Conservation (phyloP, 2,888 invertebrate species). For the Luperina testacea region DNA sequence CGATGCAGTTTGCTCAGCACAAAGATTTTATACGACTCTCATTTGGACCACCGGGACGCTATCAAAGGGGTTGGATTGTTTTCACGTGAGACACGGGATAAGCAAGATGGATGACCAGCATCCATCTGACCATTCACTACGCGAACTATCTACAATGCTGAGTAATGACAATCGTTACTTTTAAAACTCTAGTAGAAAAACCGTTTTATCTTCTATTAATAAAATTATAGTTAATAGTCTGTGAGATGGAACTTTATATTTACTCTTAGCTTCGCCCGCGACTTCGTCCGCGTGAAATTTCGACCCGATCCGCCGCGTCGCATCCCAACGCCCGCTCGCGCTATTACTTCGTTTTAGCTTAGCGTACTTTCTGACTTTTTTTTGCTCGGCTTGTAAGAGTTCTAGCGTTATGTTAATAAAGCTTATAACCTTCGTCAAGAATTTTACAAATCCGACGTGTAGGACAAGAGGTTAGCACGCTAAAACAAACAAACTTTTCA, state of each 20-base stretch:
- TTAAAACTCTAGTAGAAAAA: background rate
- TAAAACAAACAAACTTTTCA: no score
- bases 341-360: no score
- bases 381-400: no score
- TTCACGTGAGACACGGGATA: background rate
- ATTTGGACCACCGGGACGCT: conserved; percentile 30
- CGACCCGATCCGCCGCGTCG: no score
- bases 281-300: no score
- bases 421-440: no score
- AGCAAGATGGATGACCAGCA: conserved; percentile 20
- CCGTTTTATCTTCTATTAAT: background rate
- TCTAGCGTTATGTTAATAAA: no score
- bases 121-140: conserved; percentile 1
- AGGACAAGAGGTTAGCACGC: no score
- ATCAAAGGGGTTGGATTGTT: conserved; percentile 41
- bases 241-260: background rate
- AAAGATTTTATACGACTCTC: conserved; percentile 52
- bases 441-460: no score
- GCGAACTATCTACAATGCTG: background rate
- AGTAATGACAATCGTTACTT: background rate
- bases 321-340: no score
- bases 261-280: background rate
- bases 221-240: background rate
- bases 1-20: conserved; percentile 48
- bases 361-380: no score